Evolutionary conservation across 2,888 invertebrate genomes (phyloP).

Genomic region (Drosophila mulleri): DNA sequence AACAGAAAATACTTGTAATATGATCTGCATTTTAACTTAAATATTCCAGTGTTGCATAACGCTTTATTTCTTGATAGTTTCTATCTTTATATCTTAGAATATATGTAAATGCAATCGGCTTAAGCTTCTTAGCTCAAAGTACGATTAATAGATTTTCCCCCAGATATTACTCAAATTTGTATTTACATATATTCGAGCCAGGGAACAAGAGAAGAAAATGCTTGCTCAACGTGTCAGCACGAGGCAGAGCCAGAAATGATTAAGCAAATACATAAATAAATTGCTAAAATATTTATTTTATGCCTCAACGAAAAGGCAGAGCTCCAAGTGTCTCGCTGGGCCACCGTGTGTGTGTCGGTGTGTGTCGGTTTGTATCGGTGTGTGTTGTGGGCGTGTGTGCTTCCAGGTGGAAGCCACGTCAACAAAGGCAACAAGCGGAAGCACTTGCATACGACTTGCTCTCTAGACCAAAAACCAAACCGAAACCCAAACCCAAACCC

Average conservation of each 20-base stretch:
- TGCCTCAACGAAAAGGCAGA: conserved; percentile 22
- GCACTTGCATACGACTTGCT: conserved; percentile 48
- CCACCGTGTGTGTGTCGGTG: neutral
- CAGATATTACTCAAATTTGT: neutral
- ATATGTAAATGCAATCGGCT: neutral
- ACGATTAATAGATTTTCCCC: neutral
- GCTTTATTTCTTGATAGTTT: too few relatives aligned
- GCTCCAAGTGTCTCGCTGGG: conserved; percentile 4
- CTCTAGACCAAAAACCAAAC: conserved; percentile 4
- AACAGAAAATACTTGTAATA: neutral
- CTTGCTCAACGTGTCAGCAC: conserved; percentile 23
- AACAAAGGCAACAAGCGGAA: conserved; percentile 43
- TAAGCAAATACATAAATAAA: conserved; percentile 57
- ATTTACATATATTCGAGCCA: neutral
- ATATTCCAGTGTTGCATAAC: too few relatives aligned
- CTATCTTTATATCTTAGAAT: neutral
- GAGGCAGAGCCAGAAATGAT: conserved; percentile 30
- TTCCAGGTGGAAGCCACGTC: conserved; percentile 21
- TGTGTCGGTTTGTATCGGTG: too few relatives aligned
- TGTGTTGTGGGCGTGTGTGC: neutral
- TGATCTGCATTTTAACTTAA: too few relatives aligned
- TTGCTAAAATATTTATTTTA: conserved; percentile 63
- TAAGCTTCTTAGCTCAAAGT: neutral
- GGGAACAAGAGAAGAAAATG: conserved; percentile 22
- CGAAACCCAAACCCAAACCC: neutral